Conservation (phyloP, 2,888 invertebrate genomes). For the Tetramorium bicarinatum region DNA sequence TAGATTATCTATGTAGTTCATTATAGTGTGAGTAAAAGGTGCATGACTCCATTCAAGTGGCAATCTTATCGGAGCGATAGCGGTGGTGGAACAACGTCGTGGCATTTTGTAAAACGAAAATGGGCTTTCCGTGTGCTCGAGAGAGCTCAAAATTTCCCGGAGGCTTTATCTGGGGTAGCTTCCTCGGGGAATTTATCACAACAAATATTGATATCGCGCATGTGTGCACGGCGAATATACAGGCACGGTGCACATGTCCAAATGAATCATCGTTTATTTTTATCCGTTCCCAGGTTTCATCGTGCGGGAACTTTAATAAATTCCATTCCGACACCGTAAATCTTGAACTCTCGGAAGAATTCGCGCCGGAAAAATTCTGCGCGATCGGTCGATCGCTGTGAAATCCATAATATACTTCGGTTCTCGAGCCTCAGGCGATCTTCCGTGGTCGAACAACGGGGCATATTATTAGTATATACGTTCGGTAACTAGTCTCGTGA, state of each 20-base stretch:
- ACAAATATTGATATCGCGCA: constrained; percentile 73
- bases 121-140: background rate
- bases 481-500: constrained; percentile 59
- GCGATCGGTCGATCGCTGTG: constrained; percentile 34
- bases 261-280: constrained; percentile 63
- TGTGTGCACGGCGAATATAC: constrained; percentile 24
- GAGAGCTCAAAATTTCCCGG: constrained; percentile 59
- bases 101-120: constrained; percentile 21
- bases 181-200: constrained; percentile 74
- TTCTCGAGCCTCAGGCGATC: constrained; percentile 51
- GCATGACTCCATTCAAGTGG: constrained; percentile 9
- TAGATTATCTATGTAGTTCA: constrained; percentile 10
- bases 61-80: constrained; percentile 33
- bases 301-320: constrained; percentile 23
- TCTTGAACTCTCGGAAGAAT: background rate
- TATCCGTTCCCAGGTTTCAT: background rate
- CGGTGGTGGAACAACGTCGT: background rate
- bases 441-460: constrained; percentile 55
- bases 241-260: constrained; percentile 49
- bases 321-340: background rate
- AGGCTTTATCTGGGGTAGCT: constrained; percentile 59
- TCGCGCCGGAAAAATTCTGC: constrained; percentile 14
- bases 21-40: constrained; percentile 3
- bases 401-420: constrained; percentile 58
- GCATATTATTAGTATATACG: constrained; percentile 60